Evolutionary conservation across 1,140 invertebrate genomes (phyloP).

Genomic region (Neodiprion fabricii): DNA sequence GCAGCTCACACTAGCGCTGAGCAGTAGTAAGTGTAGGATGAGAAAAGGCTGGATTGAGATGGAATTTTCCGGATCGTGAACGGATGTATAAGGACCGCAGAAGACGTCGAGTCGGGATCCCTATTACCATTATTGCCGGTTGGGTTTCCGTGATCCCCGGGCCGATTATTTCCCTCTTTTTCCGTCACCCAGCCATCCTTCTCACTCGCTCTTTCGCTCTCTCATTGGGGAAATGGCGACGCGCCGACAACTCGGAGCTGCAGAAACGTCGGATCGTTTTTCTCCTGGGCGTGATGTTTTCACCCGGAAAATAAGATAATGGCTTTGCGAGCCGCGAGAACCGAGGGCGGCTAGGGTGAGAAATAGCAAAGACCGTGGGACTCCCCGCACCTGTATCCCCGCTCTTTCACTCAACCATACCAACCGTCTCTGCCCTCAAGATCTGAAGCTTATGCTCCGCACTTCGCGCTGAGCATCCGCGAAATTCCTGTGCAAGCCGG

Average conservation of each 20-base stretch:
- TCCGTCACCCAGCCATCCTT: slow-evolving; percentile 22
- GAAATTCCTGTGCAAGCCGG: too few species aligned
- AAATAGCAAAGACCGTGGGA: slow-evolving; percentile 53
- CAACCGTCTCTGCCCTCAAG: background rate
- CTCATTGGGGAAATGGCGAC: too few species aligned
- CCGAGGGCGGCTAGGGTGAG: slow-evolving; percentile 40
- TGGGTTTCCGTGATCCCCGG: slow-evolving; percentile 4
- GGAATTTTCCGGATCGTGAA: too few species aligned
- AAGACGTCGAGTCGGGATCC: background rate
- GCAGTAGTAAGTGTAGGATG: too few species aligned
- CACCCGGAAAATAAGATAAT: slow-evolving; percentile 63
- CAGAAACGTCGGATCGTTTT: slow-evolving; percentile 46
- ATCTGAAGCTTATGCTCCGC: background rate
- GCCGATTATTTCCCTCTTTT: slow-evolving; percentile 7
- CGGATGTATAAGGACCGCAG: too few species aligned
- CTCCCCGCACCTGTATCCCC: slow-evolving; percentile 39
- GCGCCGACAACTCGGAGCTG: too few species aligned
- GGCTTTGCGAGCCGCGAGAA: slow-evolving; percentile 35
- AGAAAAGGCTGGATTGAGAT: too few species aligned
- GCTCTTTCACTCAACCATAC: background rate
- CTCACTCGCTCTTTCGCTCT: slow-evolving; percentile 1
- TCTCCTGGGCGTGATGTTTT: slow-evolving; percentile 56
- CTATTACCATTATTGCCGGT: slow-evolving; percentile 5
- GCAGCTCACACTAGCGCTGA: too few species aligned
- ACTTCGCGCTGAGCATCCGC: too few species aligned